These are phyloP conservation scores for Calameuta pallipes DNA, from an alignment of 2,888 invertebrate genomes.

Conservation along the genomic window DNA sequence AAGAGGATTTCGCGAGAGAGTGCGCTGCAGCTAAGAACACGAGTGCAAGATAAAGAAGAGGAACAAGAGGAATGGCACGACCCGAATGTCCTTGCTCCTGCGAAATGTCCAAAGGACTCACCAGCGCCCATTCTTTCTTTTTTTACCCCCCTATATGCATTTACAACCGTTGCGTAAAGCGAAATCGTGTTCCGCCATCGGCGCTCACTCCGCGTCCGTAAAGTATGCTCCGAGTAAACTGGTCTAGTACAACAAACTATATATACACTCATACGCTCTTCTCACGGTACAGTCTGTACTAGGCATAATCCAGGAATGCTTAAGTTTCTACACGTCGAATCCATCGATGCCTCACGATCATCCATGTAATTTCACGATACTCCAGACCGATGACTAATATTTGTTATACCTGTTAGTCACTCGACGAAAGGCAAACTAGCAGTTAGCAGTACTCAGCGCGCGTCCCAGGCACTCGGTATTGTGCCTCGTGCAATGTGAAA, in stretches of 20 bases:
- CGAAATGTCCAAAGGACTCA: not conserved
- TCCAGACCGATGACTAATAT: not conserved
- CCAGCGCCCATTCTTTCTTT: not conserved
- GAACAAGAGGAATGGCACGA: not conserved
- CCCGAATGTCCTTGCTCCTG: not conserved
- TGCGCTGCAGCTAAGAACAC: not conserved
- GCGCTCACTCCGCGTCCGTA: not conserved
- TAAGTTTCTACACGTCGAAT: not conserved
- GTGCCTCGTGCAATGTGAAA: not conserved
- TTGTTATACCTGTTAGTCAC: not conserved
- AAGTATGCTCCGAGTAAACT: not conserved
- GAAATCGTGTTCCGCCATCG: not conserved
- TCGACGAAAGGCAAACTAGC: not conserved
- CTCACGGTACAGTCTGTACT: not conserved
- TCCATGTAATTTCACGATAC: not conserved
- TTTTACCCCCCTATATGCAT: not conserved
- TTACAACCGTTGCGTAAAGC: not conserved
- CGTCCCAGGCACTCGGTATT: not conserved
- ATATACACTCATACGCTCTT: not conserved
- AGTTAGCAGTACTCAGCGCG: not conserved
- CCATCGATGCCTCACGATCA: not conserved
- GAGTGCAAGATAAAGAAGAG: not conserved
- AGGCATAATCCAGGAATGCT: not conserved
- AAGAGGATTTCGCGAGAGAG: not conserved
- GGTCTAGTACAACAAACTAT: not conserved